A percentile compares a stretch with the other conserved stretches of the same genome.
phyloP scores from a whole-genome alignment of 2,113 vertebrate species.

The Melospiza georgiana region DNA sequence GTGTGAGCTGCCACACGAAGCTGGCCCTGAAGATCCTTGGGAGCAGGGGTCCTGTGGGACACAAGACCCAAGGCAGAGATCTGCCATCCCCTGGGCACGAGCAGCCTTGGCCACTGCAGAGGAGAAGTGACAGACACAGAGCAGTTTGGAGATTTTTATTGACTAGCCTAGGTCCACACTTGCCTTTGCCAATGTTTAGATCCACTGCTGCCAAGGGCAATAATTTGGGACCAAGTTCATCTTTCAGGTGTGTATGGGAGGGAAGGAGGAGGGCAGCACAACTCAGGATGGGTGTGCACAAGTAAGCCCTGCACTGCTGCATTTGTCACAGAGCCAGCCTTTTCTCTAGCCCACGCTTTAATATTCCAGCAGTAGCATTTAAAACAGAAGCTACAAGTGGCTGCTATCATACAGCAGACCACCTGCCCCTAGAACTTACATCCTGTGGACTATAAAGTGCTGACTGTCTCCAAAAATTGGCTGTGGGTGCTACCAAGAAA shows the following conservation, averaged over 20 bases:
- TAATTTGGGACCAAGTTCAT: neutral
- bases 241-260: neutral
- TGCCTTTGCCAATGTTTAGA: neutral
- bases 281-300: neutral
- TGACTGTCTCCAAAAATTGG: neutral
- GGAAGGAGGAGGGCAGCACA: neutral
- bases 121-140: neutral
- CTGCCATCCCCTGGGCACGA: fast-evolving
- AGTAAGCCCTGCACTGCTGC: neutral
- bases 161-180: neutral
- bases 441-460: neutral
- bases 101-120: neutral
- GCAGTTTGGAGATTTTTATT: neutral
- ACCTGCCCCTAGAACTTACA: fast-evolving
- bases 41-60: neutral
- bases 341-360: neutral
- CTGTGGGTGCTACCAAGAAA: neutral
- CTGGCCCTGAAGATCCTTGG: neutral
- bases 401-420: neutral
- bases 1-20: neutral
- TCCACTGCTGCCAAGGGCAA: neutral
- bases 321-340: neutral
- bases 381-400: neutral
- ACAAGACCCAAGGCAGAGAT: neutral
- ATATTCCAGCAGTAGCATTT: neutral